These are phyloP conservation scores for Ennomos fuscantarius DNA, from an alignment of 2,888 invertebrate genomes.

Conservation along the genomic window DNA sequence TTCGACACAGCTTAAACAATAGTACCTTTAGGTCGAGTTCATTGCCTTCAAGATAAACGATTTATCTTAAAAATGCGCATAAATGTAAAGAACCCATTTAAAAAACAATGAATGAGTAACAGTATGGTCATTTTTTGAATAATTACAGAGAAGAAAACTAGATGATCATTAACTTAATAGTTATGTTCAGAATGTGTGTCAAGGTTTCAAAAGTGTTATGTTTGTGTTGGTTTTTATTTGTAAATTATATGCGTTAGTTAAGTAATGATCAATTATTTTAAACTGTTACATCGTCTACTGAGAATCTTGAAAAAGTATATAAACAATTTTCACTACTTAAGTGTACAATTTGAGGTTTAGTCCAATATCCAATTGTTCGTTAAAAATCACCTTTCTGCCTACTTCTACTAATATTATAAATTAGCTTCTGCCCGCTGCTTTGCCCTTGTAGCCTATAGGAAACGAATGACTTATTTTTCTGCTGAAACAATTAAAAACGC, in stretches of 20 bases:
- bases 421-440: too few species aligned
- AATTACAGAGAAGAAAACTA: constrained; percentile 23
- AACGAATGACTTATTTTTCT: too few species aligned
- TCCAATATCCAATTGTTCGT: too few species aligned
- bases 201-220: constrained; percentile 12
- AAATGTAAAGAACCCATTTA: constrained; percentile 20
- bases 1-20: too few species aligned
- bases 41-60: constrained; percentile 13
- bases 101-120: constrained; percentile 24
- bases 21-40: constrained; percentile 18
- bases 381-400: too few species aligned
- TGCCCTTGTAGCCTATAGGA: too few species aligned
- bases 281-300: too few species aligned
- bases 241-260: background rate
- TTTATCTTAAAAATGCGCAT: constrained; percentile 21
- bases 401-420: too few species aligned
- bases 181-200: constrained; percentile 23
- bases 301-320: too few species aligned
- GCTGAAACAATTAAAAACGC: too few species aligned
- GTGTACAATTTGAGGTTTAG: too few species aligned
- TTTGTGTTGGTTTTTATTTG: background rate
- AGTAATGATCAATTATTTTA: background rate
- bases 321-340: too few species aligned
- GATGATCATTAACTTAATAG: constrained; percentile 26
- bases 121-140: constrained; percentile 18